A percentile compares a stretch with the other conserved stretches of the same genome.
Conservation (phyloP, 35 echinoderm and acorn worm genomes). For the Apostichopus parvimensis region DNA sequence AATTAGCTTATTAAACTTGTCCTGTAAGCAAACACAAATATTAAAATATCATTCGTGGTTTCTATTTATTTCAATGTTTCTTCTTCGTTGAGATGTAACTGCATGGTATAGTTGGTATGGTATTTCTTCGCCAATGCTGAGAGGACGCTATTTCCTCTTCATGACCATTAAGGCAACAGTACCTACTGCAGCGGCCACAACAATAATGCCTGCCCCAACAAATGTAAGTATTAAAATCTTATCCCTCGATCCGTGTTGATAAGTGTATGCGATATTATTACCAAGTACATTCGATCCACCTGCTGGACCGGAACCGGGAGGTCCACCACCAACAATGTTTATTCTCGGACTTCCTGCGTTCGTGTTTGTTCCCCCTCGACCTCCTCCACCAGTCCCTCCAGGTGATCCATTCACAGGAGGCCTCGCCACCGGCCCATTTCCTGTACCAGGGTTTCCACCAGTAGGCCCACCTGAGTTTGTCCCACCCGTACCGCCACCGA, state of each 20-base stretch:
- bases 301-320: neutral
- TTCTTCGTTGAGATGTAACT: too few species aligned
- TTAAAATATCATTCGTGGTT: too few species aligned
- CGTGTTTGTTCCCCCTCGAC: neutral
- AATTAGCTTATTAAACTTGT: too few species aligned
- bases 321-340: neutral
- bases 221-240: slow-evolving; percentile 9
- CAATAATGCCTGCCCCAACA: neutral
- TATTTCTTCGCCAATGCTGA: too few species aligned
- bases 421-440: neutral
- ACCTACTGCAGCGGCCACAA: neutral
- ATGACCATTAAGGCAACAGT: neutral
- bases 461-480: neutral
- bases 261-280: slow-evolving; percentile 22
- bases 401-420: neutral
- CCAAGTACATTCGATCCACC: neutral
- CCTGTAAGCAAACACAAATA: too few species aligned
- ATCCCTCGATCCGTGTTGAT: neutral
- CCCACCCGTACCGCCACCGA: neutral
- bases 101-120: too few species aligned
- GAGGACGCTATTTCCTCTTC: neutral
- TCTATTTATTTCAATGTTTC: too few species aligned
- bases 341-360: slow-evolving; percentile 10
- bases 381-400: neutral
- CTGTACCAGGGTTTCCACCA: neutral